Base-by-base conservation (phyloP, 2,888 invertebrate genomes). In the Coenonympha arcania region DNA sequence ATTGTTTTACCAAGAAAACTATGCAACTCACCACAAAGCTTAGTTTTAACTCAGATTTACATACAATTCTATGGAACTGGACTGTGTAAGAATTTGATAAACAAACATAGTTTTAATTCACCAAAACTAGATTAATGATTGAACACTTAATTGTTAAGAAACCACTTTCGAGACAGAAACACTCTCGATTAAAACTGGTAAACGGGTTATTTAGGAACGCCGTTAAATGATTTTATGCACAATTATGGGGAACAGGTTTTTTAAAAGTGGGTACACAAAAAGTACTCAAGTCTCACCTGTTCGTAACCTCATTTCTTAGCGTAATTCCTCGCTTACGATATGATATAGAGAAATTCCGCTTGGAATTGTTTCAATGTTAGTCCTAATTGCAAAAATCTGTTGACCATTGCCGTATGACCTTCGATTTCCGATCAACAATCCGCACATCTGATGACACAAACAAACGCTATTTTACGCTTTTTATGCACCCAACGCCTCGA, bases 361-460 rank as follows among this genome's bases (percentile, higher is more conserved):
- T 59, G 47, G 49, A 49, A 55, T 58, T 40, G 48, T 49, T 64
- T 48, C 48, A 54, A 57, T 50, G 39, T 41, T 52, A 57, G 45
- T 54, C 28, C 36, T 58, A 59, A 62, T 57, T 48, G 54, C 59
- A 55, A 63, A 69, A 67, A 66, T 65, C 64, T 65, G 61, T 63
- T 61, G 58, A 65, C 67, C 62, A 66, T 64, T 65, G 62, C 66
- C 60, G 54, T 59, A 59, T 71, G 73, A 71, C 70, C 73, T 73
- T 74, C 73, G 65, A 46, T 39, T 53, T 39, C 45, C 62, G 62
- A 70, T 70, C 71, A 69, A 72, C 72, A 71, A 71, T 65, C 65
- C 57, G 65, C 73, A 76, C 79, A 79, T 76, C 73, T 79, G 79
- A 69, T 75, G 58, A 63, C 62, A 69, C 68, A 76, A 73, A 74